These are phyloP conservation scores for Eupithecia pulchellata DNA, from an alignment of 2,888 invertebrate species.

Conservation along the genomic window DNA sequence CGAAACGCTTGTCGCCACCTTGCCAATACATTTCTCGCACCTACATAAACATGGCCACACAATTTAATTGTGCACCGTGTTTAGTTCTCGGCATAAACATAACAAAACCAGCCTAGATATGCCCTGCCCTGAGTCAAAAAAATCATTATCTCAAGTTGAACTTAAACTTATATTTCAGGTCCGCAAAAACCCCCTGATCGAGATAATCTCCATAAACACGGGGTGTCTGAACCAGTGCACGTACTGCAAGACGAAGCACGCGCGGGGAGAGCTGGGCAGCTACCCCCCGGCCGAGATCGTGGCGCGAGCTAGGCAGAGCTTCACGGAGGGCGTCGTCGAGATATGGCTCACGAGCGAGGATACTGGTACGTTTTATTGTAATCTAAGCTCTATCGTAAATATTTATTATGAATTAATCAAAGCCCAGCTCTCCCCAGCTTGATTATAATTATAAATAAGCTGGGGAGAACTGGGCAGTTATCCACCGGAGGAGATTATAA, in stretches of 20 bases:
- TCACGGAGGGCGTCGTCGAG: slow-evolving; percentile 96
- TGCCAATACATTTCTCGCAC: no score
- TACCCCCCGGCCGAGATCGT: slow-evolving; percentile 96
- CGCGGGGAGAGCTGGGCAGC: slow-evolving; percentile 97
- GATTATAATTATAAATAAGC: background rate
- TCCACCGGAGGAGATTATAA: background rate
- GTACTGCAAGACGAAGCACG: slow-evolving; percentile 99
- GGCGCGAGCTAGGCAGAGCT: slow-evolving; percentile 93
- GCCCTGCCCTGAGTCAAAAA: no score
- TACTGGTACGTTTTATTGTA: slow-evolving; percentile 86
- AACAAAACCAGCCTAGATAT: background rate
- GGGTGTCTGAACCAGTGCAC: slow-evolving; percentile 99
- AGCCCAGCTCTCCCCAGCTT: no score
- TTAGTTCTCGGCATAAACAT: no score
- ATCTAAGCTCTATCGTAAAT: no score
- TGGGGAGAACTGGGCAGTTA: background rate
- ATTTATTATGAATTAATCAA: no score
- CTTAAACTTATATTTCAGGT: slow-evolving; percentile 70
- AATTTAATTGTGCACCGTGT: no score
- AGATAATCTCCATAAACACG: slow-evolving; percentile 98
- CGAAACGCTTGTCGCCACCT: no score
- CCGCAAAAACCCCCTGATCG: slow-evolving; percentile 97
- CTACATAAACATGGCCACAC: no score
- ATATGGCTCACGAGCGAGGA: slow-evolving; percentile 99
- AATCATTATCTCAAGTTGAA: no score